Evolutionary conservation across 2,888 invertebrate species (phyloP).

Genomic region (Drepanosiphum platanoidis): DNA sequence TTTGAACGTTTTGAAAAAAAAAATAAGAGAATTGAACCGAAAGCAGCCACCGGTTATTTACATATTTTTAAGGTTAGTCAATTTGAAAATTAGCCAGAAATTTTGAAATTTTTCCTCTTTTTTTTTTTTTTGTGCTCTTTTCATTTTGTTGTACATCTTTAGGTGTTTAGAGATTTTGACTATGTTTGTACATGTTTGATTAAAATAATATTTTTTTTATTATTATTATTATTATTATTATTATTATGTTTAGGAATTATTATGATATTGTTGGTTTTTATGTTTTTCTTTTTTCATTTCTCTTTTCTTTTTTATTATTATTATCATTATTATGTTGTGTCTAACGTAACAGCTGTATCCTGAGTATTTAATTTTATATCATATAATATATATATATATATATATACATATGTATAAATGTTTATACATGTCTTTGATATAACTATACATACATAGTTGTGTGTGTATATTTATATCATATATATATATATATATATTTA

Average conservation of each 20-base stretch:
- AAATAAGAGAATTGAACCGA: neutral
- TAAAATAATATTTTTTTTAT: slow-evolving; percentile 33
- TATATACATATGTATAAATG: too few relatives aligned
- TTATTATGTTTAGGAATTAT: slow-evolving; percentile 29
- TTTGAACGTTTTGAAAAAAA: neutral
- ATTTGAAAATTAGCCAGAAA: slow-evolving; percentile 25
- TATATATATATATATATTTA: slow-evolving; percentile 16
- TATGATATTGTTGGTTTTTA: slow-evolving; percentile 47
- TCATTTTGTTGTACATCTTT: slow-evolving; percentile 38
- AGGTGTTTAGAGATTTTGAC: neutral
- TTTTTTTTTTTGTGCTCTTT: slow-evolving; percentile 11
- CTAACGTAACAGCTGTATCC: slow-evolving; percentile 14
- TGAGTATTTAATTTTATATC: slow-evolving; percentile 10
- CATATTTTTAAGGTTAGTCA: slow-evolving; percentile 27
- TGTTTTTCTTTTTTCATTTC: slow-evolving; percentile 14
- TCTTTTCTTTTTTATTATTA: neutral
- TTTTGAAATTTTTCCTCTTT: neutral
- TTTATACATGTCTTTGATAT: too few relatives aligned
- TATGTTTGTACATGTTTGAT: slow-evolving; percentile 36
- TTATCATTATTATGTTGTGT: too few relatives aligned
- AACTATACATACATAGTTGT: too few relatives aligned
- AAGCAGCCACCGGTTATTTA: slow-evolving; percentile 21
- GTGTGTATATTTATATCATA: slow-evolving; percentile 23
- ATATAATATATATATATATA: slow-evolving; percentile 25
- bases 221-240: too few relatives aligned